Evolutionary conservation across 2,113 vertebrate species (phyloP).

Genomic region (Numida meleagris): DNA sequence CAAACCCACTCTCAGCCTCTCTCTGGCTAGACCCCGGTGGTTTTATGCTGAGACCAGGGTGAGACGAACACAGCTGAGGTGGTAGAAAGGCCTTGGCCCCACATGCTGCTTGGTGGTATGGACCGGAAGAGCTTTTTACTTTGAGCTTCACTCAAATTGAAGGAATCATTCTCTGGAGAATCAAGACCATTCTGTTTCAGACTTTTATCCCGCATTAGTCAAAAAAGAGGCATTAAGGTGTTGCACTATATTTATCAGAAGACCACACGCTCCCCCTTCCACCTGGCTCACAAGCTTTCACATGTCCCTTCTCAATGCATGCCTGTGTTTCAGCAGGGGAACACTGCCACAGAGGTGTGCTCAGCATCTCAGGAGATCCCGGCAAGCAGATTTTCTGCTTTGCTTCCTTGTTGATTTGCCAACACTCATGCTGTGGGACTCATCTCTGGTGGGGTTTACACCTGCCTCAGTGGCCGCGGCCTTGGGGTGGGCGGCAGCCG

Average conservation of each 20-base stretch:
- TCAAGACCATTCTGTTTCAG: too few relatives aligned
- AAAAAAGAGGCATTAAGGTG: neutral
- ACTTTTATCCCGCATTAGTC: neutral
- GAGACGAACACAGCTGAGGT: too few relatives aligned
- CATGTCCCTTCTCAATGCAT: too few relatives aligned
- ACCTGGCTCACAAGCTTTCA: neutral
- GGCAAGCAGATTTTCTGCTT: neutral
- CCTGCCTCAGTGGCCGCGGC: accelerated
- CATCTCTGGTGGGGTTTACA: neutral
- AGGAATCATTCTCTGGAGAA: too few relatives aligned
- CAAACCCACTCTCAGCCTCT: too few relatives aligned
- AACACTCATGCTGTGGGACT: neutral
- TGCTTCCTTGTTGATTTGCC: neutral
- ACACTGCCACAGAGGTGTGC: neutral
- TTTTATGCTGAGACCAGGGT: too few relatives aligned
- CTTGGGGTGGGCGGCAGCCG: accelerated
- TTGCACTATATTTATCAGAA: neutral
- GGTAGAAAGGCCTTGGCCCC: too few relatives aligned
- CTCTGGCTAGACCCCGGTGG: too few relatives aligned
- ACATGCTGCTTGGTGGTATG: too few relatives aligned
- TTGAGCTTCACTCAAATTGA: too few relatives aligned
- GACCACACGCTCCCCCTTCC: neutral
- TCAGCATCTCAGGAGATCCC: neutral
- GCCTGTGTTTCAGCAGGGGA: neutral
- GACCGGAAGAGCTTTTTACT: too few relatives aligned